These are phyloP conservation scores for Drosophila stalkeri DNA, from an alignment of 2,888 invertebrate genomes.

Conservation along the genomic window DNA sequence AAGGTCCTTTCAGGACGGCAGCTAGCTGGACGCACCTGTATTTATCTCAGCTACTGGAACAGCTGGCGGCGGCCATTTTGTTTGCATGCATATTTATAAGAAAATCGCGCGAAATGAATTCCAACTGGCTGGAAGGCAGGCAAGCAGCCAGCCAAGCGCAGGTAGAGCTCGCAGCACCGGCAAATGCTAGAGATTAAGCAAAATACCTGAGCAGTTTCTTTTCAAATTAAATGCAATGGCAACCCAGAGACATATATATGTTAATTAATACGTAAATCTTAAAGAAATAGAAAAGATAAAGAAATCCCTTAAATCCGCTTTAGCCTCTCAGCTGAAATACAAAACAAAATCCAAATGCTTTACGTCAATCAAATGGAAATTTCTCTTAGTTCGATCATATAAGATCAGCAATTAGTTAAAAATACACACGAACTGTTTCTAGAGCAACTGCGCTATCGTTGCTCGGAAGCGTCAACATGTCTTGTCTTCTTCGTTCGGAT, in stretches of 20 bases:
- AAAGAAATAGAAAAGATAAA: conserved; percentile 29
- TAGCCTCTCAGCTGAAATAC: neutral
- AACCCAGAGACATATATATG: conserved; percentile 21
- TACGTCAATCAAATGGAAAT: conserved; percentile 1
- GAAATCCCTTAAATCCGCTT: conserved; percentile 8
- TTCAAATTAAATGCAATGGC: conserved; percentile 61
- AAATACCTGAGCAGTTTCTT: conserved; percentile 54
- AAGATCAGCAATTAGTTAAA: conserved; percentile 1
- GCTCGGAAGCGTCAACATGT: neutral
- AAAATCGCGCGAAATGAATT: conserved; percentile 60
- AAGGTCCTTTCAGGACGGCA: conserved; percentile 36
- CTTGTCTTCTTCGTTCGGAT: neutral
- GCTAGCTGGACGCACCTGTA: conserved; percentile 30
- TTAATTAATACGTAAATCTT: conserved; percentile 5
- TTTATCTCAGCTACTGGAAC: conserved; percentile 44
- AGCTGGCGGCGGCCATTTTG: conserved; percentile 38
- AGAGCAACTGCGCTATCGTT: conserved; percentile 3
- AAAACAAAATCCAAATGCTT: neutral
- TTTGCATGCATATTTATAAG: conserved; percentile 81
- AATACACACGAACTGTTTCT: neutral
- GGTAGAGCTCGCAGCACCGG: conserved; percentile 5
- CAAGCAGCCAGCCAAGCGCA: neutral
- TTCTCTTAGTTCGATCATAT: conserved; percentile 4
- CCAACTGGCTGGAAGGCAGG: conserved; percentile 42
- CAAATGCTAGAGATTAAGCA: conserved; percentile 47